Conservation (phyloP, 2,888 invertebrate species). For the Morpho helenor region DNA sequence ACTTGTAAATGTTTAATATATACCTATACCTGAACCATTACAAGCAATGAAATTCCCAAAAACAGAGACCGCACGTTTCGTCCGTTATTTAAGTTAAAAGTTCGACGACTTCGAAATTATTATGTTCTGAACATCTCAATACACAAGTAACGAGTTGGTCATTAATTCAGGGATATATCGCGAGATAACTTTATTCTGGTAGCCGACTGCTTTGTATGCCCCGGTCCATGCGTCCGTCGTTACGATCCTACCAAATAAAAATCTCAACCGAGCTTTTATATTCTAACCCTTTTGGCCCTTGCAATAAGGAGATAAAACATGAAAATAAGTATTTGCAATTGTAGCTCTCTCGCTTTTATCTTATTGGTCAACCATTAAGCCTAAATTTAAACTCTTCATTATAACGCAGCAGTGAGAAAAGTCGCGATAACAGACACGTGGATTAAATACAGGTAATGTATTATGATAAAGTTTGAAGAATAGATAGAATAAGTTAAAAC, state of each 20-base stretch:
- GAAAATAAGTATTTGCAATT: slow-evolving; percentile 40
- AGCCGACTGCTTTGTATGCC: slow-evolving; percentile 78
- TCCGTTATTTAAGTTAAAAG: slow-evolving; percentile 35
- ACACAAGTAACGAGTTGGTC: slow-evolving; percentile 77
- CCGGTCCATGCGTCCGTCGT: slow-evolving; percentile 75
- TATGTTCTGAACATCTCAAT: slow-evolving; percentile 73
- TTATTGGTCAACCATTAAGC: slow-evolving; percentile 78
- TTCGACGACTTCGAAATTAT: slow-evolving; percentile 57
- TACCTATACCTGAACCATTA: background rate
- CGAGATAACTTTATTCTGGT: slow-evolving; percentile 79
- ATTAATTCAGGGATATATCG: slow-evolving; percentile 78
- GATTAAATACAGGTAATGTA: slow-evolving; percentile 73
- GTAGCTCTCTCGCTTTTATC: slow-evolving; percentile 74
- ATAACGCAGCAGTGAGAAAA: slow-evolving; percentile 75
- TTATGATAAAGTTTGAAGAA: slow-evolving; percentile 59
- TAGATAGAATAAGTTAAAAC: slow-evolving; percentile 44
- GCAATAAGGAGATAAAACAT: slow-evolving; percentile 27
- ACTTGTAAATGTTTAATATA: too few relatives aligned
- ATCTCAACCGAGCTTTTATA: slow-evolving; percentile 26
- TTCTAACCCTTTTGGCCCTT: slow-evolving; percentile 36
- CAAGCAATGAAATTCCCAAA: slow-evolving; percentile 1
- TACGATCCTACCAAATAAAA: slow-evolving; percentile 51
- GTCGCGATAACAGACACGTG: slow-evolving; percentile 65
- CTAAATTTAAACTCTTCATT: slow-evolving; percentile 79
- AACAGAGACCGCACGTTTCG: slow-evolving; percentile 6